Percentiles rank a stretch among this genome's conserved stretches.
Evolutionary conservation across 2,888 invertebrate genomes (phyloP).

Genomic region (Petrolisthes manimaculis): DNA sequence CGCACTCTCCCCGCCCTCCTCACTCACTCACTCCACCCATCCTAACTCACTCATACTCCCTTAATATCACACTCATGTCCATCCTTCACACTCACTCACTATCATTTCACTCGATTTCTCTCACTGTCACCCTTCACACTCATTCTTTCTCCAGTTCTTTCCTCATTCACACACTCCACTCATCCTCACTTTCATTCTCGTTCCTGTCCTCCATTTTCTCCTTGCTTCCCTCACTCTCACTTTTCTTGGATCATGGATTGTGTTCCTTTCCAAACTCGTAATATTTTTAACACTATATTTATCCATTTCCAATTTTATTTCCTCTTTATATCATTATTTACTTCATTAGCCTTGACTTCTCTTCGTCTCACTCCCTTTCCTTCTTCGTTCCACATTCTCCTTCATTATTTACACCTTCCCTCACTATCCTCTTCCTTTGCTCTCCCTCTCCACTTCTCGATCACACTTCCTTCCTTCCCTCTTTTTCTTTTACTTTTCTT

Average conservation of each 20-base stretch:
- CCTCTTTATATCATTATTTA: background rate
- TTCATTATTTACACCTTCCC: background rate
- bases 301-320: background rate
- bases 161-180: background rate
- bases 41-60: background rate
- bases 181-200: background rate
- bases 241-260: background rate
- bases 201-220: background rate
- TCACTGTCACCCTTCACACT: background rate
- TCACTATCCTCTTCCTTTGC: background rate
- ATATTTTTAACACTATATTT: too few relatives aligned
- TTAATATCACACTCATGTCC: too few relatives aligned
- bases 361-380: background rate
- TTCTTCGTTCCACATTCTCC: background rate
- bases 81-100: too few relatives aligned
- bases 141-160: background rate
- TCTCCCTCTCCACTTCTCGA: background rate
- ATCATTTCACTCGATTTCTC: background rate
- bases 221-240: background rate
- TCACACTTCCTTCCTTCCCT: background rate
- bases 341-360: background rate
- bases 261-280: too few relatives aligned
- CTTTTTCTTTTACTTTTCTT: background rate
- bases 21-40: slow-evolving; percentile 25
- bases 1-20: slow-evolving; percentile 7